Evolutionary conservation across 1,140 invertebrate species (phyloP).

Genomic region (Anagrus nilaparvatae): DNA sequence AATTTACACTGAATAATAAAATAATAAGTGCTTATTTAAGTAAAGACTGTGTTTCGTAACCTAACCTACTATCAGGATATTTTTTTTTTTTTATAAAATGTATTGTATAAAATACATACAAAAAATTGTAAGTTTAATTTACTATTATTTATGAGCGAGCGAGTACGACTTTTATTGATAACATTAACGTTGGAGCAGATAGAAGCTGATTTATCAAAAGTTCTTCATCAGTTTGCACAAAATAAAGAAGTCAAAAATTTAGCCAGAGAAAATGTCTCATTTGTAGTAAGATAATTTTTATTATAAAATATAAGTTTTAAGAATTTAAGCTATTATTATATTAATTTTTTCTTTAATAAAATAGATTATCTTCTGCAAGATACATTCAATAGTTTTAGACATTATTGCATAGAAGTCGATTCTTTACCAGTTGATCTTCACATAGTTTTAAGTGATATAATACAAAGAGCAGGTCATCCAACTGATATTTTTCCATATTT

Average conservation of each 20-base stretch:
- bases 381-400: slow-evolving; percentile 79
- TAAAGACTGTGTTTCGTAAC: too few relatives aligned
- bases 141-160: too few relatives aligned
- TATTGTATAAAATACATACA: too few relatives aligned
- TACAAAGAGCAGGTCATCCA: slow-evolving; percentile 71
- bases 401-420: slow-evolving; percentile 76
- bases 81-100: too few relatives aligned
- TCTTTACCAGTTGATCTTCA: slow-evolving; percentile 87
- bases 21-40: too few relatives aligned
- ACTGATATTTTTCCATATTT: slow-evolving; percentile 94
- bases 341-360: slow-evolving; percentile 3
- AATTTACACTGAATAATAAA: too few relatives aligned
- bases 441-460: slow-evolving; percentile 84
- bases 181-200: slow-evolving; percentile 77
- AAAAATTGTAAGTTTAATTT: too few relatives aligned
- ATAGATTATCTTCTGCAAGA: slow-evolving; percentile 72
- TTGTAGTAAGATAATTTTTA: slow-evolving; percentile 70
- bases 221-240: slow-evolving; percentile 75
- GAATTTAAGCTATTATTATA: too few relatives aligned
- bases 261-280: slow-evolving; percentile 67
- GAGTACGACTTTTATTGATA: too few relatives aligned
- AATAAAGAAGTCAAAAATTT: slow-evolving; percentile 62
- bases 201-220: slow-evolving; percentile 69
- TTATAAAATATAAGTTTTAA: too few relatives aligned
- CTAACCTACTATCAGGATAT: too few relatives aligned